Evolutionary conservation across 1,140 invertebrate species (phyloP).

Genomic region (Diorhabda sublineata): DNA sequence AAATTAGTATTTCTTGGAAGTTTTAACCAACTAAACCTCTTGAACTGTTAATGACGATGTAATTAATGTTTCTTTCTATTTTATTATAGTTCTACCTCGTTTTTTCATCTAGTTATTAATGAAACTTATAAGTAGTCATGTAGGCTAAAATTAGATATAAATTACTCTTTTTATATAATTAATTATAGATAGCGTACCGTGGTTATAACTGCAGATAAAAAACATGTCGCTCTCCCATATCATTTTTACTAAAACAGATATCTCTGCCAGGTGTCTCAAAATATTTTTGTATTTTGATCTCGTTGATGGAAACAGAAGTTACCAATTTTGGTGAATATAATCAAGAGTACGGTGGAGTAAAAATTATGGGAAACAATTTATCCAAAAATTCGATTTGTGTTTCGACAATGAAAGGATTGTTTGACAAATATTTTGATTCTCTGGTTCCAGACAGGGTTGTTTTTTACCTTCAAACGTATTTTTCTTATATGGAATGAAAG

Average conservation of each 20-base stretch:
- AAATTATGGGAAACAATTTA: too few species aligned
- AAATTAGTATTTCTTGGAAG: too few species aligned
- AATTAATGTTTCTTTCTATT: too few species aligned
- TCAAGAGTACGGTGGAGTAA: too few species aligned
- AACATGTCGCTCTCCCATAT: conserved; percentile 13
- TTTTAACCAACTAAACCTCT: too few species aligned
- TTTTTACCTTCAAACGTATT: too few species aligned
- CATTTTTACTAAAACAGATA: neutral
- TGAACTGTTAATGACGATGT: too few species aligned
- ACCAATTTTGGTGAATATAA: too few species aligned
- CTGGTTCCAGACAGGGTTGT: neutral
- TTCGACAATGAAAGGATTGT: neutral
- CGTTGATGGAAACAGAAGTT: neutral
- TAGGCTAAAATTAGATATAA: too few species aligned
- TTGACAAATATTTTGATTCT: conserved; percentile 1
- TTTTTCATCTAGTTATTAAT: too few species aligned
- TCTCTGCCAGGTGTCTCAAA: neutral
- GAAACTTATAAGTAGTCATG: neutral
- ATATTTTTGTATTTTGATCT: neutral
- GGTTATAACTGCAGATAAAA: conserved; percentile 16
- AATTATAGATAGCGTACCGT: conserved; percentile 6
- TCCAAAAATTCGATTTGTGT: neutral
- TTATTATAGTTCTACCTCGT: too few species aligned
- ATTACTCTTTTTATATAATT: neutral
- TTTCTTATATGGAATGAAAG: too few species aligned